Evolutionary conservation across 2,113 vertebrate species (phyloP).

Genomic region (Scortum barcoo): DNA sequence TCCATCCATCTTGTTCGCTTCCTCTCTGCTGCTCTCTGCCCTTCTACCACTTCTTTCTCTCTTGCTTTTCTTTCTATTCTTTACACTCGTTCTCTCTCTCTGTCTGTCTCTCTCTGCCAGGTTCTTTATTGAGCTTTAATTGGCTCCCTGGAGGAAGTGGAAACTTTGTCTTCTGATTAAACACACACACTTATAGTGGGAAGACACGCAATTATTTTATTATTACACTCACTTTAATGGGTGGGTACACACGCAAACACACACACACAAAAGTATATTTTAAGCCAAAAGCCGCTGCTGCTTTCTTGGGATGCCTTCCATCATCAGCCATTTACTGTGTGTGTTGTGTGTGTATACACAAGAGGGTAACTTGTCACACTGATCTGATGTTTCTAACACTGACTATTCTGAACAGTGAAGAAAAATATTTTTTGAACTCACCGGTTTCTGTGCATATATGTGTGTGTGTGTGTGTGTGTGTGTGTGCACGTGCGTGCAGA

Average conservation of each 20-base stretch:
- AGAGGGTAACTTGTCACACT: slow-evolving; percentile 46
- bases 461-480: background rate
- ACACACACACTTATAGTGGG: slow-evolving; percentile 64
- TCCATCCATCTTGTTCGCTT: slow-evolving; percentile 71
- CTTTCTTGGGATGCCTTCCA: slow-evolving; percentile 51
- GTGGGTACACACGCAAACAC: slow-evolving; percentile 30
- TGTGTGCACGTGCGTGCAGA: background rate
- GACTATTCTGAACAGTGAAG: slow-evolving; percentile 49
- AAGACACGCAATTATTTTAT: slow-evolving; percentile 72
- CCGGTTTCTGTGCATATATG: background rate
- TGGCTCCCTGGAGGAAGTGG: slow-evolving; percentile 78
- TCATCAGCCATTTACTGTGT: slow-evolving; percentile 36
- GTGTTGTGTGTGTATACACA: slow-evolving; percentile 40
- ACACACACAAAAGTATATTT: slow-evolving; percentile 51
- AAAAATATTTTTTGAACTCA: slow-evolving; percentile 26
- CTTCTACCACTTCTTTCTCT: slow-evolving; percentile 49
- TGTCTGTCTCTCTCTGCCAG: slow-evolving; percentile 51
- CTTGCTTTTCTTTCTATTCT: slow-evolving; percentile 45
- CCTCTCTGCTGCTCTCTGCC: slow-evolving; percentile 61
- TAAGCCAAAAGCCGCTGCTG: slow-evolving; percentile 36
- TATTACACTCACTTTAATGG: slow-evolving; percentile 60
- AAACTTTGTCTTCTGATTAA: slow-evolving; percentile 76
- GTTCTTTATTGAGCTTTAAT: slow-evolving; percentile 79
- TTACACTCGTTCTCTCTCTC: slow-evolving; percentile 30
- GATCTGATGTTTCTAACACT: slow-evolving; percentile 48